Percentiles rank a stretch among this genome's conserved stretches.
Evolutionary conservation across 2,888 invertebrate genomes (phyloP).

Genomic region (Drosophila paranaensis): DNA sequence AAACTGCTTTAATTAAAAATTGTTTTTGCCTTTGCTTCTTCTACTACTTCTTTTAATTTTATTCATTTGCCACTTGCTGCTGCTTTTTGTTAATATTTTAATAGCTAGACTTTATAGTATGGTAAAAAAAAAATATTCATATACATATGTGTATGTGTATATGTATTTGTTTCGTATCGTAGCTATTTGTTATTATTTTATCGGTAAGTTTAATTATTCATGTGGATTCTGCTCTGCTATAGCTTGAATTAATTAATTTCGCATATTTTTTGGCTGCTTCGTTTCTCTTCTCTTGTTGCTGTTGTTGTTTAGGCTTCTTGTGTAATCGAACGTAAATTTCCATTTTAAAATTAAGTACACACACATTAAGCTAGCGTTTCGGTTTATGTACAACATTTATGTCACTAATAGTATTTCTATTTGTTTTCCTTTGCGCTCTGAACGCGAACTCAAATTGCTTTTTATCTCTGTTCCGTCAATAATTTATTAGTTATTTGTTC

Average conservation of each 20-base stretch:
- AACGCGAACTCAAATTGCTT: background rate
- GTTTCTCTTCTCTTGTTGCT: conserved; percentile 22
- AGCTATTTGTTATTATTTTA: background rate
- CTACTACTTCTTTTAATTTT: conserved; percentile 27
- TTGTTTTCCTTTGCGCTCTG: background rate
- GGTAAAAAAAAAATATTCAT: conserved; percentile 42
- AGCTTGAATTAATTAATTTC: conserved; percentile 13
- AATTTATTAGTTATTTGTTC: conserved; percentile 20
- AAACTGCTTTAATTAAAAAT: conserved; percentile 75
- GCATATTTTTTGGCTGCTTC: conserved; percentile 62
- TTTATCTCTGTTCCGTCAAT: conserved; percentile 12
- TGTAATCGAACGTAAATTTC: conserved; percentile 40
- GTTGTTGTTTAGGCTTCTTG: conserved; percentile 52
- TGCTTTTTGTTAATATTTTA: conserved; percentile 33
- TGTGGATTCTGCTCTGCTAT: conserved; percentile 34
- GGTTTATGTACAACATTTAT: conserved; percentile 76
- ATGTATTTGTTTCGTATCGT: conserved; percentile 7
- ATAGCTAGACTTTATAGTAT: conserved; percentile 56
- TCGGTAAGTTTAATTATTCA: background rate
- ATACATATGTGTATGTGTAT: conserved; percentile 18
- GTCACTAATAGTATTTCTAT: conserved; percentile 66
- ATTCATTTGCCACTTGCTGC: conserved; percentile 20
- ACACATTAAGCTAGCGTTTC: conserved; percentile 60
- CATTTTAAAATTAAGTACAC: background rate
- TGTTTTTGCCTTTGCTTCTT: conserved; percentile 32